Evolutionary conservation across 2,888 invertebrate genomes (phyloP).

Genomic region (Myopa tessellatipennis): DNA sequence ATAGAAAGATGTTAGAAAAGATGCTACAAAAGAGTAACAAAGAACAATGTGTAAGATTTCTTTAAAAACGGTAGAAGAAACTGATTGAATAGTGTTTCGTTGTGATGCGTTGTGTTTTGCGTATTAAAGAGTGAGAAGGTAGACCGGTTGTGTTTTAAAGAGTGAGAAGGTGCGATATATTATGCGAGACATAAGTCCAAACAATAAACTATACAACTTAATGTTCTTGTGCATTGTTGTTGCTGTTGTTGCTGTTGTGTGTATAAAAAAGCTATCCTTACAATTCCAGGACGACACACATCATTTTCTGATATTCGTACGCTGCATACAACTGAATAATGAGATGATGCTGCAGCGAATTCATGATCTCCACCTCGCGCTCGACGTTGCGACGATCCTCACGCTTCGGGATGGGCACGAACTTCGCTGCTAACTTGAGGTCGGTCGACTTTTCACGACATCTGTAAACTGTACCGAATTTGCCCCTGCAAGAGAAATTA

Average conservation of each 20-base stretch:
- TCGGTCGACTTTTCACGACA: constrained; percentile 87
- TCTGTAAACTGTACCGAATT: constrained; percentile 96
- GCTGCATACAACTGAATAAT: constrained; percentile 98
- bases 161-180: background rate
- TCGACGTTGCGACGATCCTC: constrained; percentile 93
- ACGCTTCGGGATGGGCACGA: constrained; percentile 85
- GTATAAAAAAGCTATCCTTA: constrained; percentile 71
- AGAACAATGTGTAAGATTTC: background rate
- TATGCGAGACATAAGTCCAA: background rate
- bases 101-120: background rate
- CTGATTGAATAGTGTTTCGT: background rate
- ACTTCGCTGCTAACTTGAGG: constrained; percentile 90
- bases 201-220: background rate
- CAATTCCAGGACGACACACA: constrained; percentile 98
- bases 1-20: background rate
- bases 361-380: constrained; percentile 97
- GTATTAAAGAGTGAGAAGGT: background rate
- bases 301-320: constrained; percentile 91
- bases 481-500: constrained; percentile 77
- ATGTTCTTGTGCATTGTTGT: background rate
- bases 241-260: background rate
- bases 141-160: background rate
- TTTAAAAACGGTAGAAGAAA: background rate
- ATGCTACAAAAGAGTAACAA: background rate
- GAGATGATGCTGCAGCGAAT: constrained; percentile 90